Conservation (phyloP, 2,888 invertebrate species). For the Ommatoiulus sabulosus region DNA sequence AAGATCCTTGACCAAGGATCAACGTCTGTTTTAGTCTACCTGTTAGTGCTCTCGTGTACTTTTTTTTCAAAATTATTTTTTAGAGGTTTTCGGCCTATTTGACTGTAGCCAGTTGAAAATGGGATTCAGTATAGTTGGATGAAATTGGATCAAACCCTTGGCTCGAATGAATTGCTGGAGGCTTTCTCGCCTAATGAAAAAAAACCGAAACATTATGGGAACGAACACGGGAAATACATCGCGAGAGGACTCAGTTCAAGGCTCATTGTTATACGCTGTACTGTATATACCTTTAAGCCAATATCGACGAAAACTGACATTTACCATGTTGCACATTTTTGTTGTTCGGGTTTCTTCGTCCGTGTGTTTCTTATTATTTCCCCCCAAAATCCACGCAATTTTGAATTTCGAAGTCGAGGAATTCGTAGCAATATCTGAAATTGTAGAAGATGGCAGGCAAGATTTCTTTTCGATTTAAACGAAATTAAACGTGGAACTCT, state of each 20-base stretch:
- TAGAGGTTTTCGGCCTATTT: not conserved
- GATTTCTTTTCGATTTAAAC: conserved; percentile 20
- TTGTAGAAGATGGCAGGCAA: conserved; percentile 41
- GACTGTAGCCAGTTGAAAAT: not conserved
- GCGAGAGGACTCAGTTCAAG: conserved; percentile 21
- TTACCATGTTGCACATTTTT: conserved; percentile 41
- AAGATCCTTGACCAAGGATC: not conserved
- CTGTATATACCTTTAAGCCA: conserved; percentile 1
- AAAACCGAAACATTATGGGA: not conserved
- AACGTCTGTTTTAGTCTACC: not conserved
- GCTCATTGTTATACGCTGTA: conserved; percentile 7
- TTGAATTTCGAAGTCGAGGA: conserved; percentile 39
- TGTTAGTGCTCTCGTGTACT: not conserved
- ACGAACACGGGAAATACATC: not conserved
- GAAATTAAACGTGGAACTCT: not conserved
- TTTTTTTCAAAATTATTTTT: not conserved
- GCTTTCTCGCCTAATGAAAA: conserved; percentile 48
- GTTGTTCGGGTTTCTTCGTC: not conserved
- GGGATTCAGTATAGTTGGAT: not conserved
- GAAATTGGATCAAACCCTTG: conserved; percentile 28
- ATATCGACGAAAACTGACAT: conserved; percentile 45
- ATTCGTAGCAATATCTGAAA: conserved; percentile 39
- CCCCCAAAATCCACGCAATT: conserved; percentile 14
- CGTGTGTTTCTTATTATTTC: not conserved
- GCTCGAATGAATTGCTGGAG: conserved; percentile 32